Evolutionary conservation across 1,140 invertebrate species (phyloP).

Genomic region (honey bee (Apis mellifera)): DNA sequence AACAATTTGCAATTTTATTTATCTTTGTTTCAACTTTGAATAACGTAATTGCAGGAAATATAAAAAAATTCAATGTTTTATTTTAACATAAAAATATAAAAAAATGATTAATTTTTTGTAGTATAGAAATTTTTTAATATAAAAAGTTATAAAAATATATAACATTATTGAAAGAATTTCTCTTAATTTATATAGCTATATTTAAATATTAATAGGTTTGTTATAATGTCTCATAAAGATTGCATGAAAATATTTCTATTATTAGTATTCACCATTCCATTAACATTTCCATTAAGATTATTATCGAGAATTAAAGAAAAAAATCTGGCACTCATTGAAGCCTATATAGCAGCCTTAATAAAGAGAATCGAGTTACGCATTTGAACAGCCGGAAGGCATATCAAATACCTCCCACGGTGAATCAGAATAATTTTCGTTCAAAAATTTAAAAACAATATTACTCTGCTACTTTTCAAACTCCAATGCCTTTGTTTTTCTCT

Average conservation of each 20-base stretch:
- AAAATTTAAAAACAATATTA: background rate
- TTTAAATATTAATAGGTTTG: background rate
- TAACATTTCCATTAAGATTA: constrained; percentile 25
- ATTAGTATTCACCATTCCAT: constrained; percentile 7
- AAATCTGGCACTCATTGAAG: constrained; percentile 5
- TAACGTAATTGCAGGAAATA: background rate
- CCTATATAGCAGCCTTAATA: background rate
- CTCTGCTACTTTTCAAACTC: background rate
- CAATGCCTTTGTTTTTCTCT: background rate
- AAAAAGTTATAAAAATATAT: background rate
- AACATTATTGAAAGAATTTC: no score
- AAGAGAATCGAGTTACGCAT: constrained; percentile 19
- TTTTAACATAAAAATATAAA: background rate
- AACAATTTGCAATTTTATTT: background rate
- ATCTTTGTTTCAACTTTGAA: background rate
- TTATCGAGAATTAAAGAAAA: constrained; percentile 20
- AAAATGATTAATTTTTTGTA: background rate
- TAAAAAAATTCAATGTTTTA: background rate
- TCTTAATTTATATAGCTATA: background rate
- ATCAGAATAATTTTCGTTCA: background rate
- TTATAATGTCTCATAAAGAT: background rate
- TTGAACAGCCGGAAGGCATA: constrained; percentile 7
- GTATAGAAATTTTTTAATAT: background rate
- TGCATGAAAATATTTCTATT: constrained; percentile 13
- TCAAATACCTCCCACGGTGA: background rate